Conservation (phyloP, 1,140 invertebrate genomes). For the Holcopasites calliopsidis region DNA sequence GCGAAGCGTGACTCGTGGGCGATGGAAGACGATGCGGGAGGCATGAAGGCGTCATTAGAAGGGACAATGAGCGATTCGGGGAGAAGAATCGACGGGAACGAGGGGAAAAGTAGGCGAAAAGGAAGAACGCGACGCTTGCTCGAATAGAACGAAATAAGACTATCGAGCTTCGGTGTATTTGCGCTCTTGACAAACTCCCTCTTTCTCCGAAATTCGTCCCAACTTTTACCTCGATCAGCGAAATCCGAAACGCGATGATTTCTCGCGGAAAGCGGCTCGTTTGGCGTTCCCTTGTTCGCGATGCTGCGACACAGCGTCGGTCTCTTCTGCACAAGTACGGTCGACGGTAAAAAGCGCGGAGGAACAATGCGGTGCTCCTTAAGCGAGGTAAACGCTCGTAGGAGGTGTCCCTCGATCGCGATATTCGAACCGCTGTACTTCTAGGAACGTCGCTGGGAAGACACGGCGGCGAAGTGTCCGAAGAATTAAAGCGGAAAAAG, state of each 20-base stretch:
- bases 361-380: background rate
- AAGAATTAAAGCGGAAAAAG: slow-evolving; percentile 27
- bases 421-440: background rate
- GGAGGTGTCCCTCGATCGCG: background rate
- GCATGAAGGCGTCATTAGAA: slow-evolving; percentile 39
- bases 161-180: background rate
- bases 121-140: background rate
- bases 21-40: background rate
- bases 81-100: slow-evolving; percentile 20
- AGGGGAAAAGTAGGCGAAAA: background rate
- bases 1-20: slow-evolving; percentile 1
- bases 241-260: no score
- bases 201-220: background rate
- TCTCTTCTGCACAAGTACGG: no score
- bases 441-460: background rate
- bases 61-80: slow-evolving; percentile 48
- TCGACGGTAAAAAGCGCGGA: no score
- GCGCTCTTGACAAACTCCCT: background rate
- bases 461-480: slow-evolving; percentile 8
- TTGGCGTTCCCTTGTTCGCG: background rate
- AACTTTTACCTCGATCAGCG: background rate
- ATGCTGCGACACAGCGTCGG: no score
- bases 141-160: background rate
- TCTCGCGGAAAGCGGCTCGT: no score
- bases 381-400: background rate